Evolutionary conservation across 1,140 invertebrate genomes (phyloP), one percentile per base, ranked within the genome.

Genomic region (Euwallacea fornicatus): DNA sequence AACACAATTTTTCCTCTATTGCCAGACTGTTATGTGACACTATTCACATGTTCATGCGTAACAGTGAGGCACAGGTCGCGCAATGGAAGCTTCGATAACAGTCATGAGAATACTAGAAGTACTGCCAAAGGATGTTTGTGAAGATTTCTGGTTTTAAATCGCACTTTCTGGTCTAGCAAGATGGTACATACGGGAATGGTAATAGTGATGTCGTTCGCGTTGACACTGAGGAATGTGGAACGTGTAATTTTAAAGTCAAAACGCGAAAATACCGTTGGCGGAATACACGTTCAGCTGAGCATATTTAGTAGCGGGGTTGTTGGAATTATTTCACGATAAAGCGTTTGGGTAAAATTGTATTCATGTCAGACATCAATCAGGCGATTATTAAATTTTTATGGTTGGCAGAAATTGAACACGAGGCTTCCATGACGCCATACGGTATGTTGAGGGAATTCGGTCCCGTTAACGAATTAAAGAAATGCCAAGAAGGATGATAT

Each of bases 381-480:
- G 54, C 16, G 9, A 33, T 33, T 11, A 56, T 56, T 56, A 56
- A 56, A 16, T 56, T n/a, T 56, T 56, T 56, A 56, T 56, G 54
- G n/a, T 56, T 56, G 54, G 54, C 54, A 13, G 54, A 16, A 56
- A 56, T 56, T n/a, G 54, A 56, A 56, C 54, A 9, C 54, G 11
- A 13, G 46, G 2, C 13, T 13, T 50, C 13, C 13, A 11, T 50
- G 13, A 56, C 16, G 54, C 54, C 54, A 56, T 56, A 56, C 54
- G 54, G 54, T 56, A 56, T 56, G 15, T 21, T 16, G 46, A 50
- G 54, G 54, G 54, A 56, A 56, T 56, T 56, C 16, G 46, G 7
- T 56, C 4, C 54, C 54, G 54, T 56, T 56, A 56, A 50, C 54
- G 11, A 56, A 56, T 56, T 56, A 15, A 56, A 56, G 8, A 56